Percentiles rank a stretch among this genome's conserved stretches.
These are phyloP conservation scores for Hyperoplus immaculatus DNA, from an alignment of 2,797 vertebrate species.

Conservation along the genomic window DNA sequence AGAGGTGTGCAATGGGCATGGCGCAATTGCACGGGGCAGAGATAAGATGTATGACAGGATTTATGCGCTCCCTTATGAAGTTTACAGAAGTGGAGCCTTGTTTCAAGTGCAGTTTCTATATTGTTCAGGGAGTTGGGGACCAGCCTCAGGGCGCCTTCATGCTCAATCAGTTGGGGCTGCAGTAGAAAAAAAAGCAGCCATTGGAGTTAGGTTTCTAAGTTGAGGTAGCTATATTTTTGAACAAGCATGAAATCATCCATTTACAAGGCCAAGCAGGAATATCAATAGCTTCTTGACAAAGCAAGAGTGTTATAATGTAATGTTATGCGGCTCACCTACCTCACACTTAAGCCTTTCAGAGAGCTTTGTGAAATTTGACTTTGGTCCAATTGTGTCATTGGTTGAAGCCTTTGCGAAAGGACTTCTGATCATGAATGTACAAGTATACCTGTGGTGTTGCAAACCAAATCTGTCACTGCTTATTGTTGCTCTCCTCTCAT, in stretches of 20 bases:
- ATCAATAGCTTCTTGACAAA: constrained; percentile 18
- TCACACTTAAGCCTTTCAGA: constrained; percentile 9
- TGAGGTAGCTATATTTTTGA: constrained; percentile 3
- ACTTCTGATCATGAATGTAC: constrained; percentile 1
- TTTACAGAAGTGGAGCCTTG: constrained; percentile 67
- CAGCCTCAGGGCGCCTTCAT: background rate
- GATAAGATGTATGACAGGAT: constrained; percentile 53
- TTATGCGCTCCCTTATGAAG: constrained; percentile 71
- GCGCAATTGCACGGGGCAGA: constrained; percentile 20
- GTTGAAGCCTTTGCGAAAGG: constrained; percentile 8
- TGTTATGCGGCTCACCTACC: constrained; percentile 1
- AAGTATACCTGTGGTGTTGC: background rate
- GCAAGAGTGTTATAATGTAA: background rate
- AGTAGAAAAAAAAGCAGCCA: constrained; percentile 5
- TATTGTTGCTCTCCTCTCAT: constrained; percentile 4
- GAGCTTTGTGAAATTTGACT: constrained; percentile 5
- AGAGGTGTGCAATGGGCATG: constrained; percentile 45
- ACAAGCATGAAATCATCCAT: constrained; percentile 21
- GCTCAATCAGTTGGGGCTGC: constrained; percentile 12
- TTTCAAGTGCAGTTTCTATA: constrained; percentile 61
- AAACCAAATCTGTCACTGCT: background rate
- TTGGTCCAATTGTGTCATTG: constrained; percentile 7
- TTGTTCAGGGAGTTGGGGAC: constrained; percentile 29
- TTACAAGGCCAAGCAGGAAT: constrained; percentile 15
- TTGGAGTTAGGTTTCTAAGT: background rate